Conservation (phyloP, 2,113 vertebrate species). For the Chaetops frenatus region DNA sequence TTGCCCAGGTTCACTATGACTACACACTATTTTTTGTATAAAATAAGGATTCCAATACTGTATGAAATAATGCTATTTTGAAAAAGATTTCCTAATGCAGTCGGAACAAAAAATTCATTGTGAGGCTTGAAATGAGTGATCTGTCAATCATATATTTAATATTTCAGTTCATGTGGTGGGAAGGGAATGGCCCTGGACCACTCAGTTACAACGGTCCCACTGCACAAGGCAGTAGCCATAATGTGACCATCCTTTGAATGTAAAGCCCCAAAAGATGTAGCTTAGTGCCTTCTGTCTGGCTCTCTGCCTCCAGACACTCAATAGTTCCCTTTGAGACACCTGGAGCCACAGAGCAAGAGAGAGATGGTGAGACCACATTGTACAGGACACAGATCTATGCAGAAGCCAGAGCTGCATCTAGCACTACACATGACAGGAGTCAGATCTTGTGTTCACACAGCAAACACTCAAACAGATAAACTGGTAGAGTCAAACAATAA, state of each 20-base stretch:
- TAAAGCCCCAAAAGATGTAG: background rate
- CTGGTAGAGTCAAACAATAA: background rate
- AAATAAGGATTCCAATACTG: background rate
- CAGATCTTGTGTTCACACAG: background rate
- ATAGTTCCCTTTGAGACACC: background rate
- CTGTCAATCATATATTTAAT: background rate
- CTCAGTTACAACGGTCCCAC: accelerated
- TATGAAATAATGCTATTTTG: background rate
- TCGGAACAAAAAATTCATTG: background rate
- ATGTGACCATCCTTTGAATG: background rate
- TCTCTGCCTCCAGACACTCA: background rate
- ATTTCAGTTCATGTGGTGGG: background rate
- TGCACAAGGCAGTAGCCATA: background rate
- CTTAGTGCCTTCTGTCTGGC: background rate
- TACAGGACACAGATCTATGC: background rate
- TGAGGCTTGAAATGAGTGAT: background rate
- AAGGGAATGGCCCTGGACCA: background rate
- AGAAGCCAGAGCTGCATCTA: background rate
- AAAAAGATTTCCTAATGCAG: background rate
- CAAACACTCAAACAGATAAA: background rate
- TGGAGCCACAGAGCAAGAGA: background rate
- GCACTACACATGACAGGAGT: background rate
- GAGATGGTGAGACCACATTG: background rate
- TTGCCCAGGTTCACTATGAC: background rate
- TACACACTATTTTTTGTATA: background rate